A percentile compares a stretch with the other conserved stretches of the same genome.
Evolutionary conservation across 2,797 vertebrate genomes (phyloP).

Genomic region (Caiman crocodilus): DNA sequence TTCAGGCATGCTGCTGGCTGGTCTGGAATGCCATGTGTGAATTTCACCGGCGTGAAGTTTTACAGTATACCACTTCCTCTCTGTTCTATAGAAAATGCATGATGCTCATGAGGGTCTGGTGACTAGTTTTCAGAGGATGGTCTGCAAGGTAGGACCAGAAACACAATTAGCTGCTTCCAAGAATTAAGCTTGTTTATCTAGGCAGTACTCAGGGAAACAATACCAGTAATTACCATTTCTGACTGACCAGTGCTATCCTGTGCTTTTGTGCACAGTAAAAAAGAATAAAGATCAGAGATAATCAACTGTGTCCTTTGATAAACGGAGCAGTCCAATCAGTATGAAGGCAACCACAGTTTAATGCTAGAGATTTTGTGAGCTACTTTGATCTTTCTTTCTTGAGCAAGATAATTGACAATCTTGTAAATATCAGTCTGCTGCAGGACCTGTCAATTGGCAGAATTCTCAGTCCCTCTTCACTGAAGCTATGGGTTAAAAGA

Average conservation of each 20-base stretch:
- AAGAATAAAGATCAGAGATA: background rate
- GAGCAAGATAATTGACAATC: background rate
- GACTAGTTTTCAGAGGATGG: no score
- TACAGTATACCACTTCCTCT: background rate
- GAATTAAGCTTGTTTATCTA: background rate
- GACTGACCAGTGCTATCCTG: background rate
- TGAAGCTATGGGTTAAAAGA: background rate
- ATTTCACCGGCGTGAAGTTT: background rate
- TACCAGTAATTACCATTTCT: background rate
- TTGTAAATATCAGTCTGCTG: background rate
- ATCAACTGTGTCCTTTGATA: background rate
- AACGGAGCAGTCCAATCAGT: background rate
- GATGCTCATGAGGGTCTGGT: background rate
- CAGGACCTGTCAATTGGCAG: background rate
- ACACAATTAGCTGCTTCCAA: background rate
- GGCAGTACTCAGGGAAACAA: background rate
- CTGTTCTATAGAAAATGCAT: background rate
- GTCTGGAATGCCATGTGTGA: background rate
- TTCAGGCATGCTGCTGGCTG: background rate
- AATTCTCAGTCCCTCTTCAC: background rate
- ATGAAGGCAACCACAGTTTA: background rate
- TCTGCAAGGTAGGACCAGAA: background rate
- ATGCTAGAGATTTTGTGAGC: background rate
- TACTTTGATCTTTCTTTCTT: background rate
- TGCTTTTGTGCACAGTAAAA: background rate